A percentile compares a stretch with the other conserved stretches of the same genome.
phyloP scores from a whole-genome alignment of 1,140 invertebrate genomes.

The Pollicipes pollicipes region DNA sequence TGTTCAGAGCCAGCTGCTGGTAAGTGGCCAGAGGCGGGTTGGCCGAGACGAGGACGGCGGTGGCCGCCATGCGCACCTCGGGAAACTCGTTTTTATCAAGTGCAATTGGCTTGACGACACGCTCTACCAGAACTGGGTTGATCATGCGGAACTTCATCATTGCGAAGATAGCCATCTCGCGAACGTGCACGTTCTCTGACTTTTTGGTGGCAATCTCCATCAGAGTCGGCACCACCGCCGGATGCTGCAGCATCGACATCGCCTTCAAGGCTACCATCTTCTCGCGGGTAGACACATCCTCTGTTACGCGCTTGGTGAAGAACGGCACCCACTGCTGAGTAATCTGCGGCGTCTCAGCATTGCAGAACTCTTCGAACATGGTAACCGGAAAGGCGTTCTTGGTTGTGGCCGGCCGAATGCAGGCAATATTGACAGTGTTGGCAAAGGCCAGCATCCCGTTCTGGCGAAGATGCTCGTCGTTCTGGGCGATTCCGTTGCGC shows the following conservation, averaged over 20 bases:
- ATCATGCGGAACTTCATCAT: slow-evolving; percentile 31
- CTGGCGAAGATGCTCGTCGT: slow-evolving; percentile 18
- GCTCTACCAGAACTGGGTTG: slow-evolving; percentile 25
- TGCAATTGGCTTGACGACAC: slow-evolving; percentile 31
- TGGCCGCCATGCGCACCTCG: slow-evolving; percentile 42
- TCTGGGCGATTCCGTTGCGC: slow-evolving; percentile 1
- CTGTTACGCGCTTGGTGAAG: slow-evolving; percentile 20
- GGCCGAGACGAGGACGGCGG: slow-evolving; percentile 36
- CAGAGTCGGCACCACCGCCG: slow-evolving; percentile 42
- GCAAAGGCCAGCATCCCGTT: slow-evolving; percentile 26
- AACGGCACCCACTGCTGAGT: slow-evolving; percentile 37
- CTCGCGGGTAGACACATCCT: slow-evolving; percentile 8
- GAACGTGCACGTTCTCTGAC: slow-evolving; percentile 28
- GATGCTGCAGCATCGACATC: slow-evolving; percentile 41
- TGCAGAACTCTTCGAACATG: slow-evolving; percentile 35
- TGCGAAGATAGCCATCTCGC: slow-evolving; percentile 34
- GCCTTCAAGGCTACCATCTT: slow-evolving; percentile 40
- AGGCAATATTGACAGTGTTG: slow-evolving; percentile 37
- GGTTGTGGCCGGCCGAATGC: slow-evolving; percentile 34
- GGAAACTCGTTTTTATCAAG: slow-evolving; percentile 29
- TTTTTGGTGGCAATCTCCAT: slow-evolving; percentile 39
- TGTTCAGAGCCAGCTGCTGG: slow-evolving; percentile 45
- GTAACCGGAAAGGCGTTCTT: slow-evolving; percentile 42
- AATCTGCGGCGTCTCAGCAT: slow-evolving; percentile 30
- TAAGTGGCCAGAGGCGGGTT: slow-evolving; percentile 40